Percentiles rank a stretch among this genome's conserved stretches.
Evolutionary conservation across 2,797 vertebrate genomes (phyloP).

Genomic region (Bradypodion pumilum): DNA sequence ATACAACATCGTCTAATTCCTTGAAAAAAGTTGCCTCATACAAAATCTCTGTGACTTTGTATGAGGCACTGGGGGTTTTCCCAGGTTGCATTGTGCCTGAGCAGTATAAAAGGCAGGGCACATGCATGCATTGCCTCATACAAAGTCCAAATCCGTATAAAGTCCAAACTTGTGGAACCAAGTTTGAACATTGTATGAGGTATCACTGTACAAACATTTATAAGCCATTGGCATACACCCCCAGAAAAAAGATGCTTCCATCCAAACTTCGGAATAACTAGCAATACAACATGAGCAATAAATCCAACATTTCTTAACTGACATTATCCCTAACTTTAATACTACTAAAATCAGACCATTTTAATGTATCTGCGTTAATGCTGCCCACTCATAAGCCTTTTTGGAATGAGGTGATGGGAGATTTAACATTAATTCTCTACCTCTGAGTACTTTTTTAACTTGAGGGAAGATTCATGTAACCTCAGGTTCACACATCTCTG

Average conservation of each 20-base stretch:
- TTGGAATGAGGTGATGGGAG: neutral
- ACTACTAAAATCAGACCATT: neutral
- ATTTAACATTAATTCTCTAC: conserved; percentile 1
- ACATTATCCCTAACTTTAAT: neutral
- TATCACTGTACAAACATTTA: too few species aligned
- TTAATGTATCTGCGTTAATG: neutral
- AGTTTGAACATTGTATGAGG: too few species aligned
- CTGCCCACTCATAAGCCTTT: neutral
- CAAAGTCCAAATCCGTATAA: too few species aligned
- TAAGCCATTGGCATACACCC: neutral
- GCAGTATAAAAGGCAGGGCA: too few species aligned
- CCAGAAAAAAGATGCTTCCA: neutral
- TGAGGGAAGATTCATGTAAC: neutral
- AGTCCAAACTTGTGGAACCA: too few species aligned
- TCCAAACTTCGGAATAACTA: neutral
- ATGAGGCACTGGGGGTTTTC: too few species aligned
- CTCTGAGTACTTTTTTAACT: neutral
- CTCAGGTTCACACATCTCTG: conserved; percentile 2
- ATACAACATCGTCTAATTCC: too few species aligned
- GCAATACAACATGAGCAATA: too few species aligned
- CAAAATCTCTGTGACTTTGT: too few species aligned
- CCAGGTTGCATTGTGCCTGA: too few species aligned
- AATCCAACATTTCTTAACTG: neutral
- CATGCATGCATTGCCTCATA: too few species aligned
- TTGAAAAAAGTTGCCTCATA: too few species aligned